Base-by-base conservation (phyloP, 2,797 vertebrate species). In the Simalia tracyae region DNA sequence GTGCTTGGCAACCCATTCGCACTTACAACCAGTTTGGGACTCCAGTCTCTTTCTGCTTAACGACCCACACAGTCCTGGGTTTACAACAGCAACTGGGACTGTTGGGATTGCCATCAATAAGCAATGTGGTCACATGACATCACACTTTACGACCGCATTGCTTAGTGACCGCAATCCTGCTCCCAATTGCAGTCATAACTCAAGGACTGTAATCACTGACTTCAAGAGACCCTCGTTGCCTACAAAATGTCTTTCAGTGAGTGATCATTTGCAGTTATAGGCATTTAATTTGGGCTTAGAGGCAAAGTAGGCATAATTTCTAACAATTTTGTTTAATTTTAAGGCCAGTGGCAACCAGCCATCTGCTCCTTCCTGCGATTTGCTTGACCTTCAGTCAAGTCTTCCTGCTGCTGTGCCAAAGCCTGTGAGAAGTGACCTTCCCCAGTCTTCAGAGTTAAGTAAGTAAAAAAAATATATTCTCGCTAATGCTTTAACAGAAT, bases 281-380 rank as follows among this genome's bases (percentile, higher is more conserved):
- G 6, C 31, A 3, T 76, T 90, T 42, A 24, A 90, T 87, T 42
- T 57, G 22, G 15, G 9, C 8, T 36, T 56, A 19, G 15, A 42
- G 17, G 3, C 4, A n/a, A 46, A 56, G n/a, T 81, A 22, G 59
- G 19, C 26, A 63, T 93, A 36, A 19, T 89, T 66, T 17, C 5
- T 7, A 89, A 42, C 57, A 64, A 68, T 42, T 6, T 0, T 88
- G n/a, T 66, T 93, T 89, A 22, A 87, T 93, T 94, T 86, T 57
- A 93, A 97, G 97, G 89, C 94, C 14, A 91, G 91, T 92, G 94
- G 93, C 91, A 97, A 96, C 87, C 96, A 97, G 86, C 98, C 98
- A 7, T 98, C 98, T 89, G 98, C 98, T 92, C 98, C 98, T 11
- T 97, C 97, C 15, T 96, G 95, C 90, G 98, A 98, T 87, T 96